Percentiles rank a stretch among this genome's conserved stretches.
Evolutionary conservation across 2,888 invertebrate species (phyloP).

Genomic region (Halocaridina rubra): DNA sequence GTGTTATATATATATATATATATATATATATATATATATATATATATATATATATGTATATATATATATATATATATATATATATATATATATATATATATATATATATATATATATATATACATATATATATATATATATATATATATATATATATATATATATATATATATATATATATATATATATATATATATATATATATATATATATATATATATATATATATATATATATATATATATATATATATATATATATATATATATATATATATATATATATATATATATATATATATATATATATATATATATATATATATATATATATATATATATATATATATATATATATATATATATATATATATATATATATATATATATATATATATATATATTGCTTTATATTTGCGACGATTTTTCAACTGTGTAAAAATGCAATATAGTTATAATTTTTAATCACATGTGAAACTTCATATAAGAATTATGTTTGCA

Average conservation of each 20-base stretch:
- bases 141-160: conserved; percentile 10
- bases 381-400: background rate
- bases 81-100: conserved; percentile 9
- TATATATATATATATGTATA: background rate
- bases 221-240: conserved; percentile 2
- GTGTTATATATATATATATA: conserved; percentile 7
- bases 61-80: conserved; percentile 6
- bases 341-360: background rate
- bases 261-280: background rate
- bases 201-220: background rate
- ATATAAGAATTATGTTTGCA: too few species aligned
- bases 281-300: background rate
- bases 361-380: background rate
- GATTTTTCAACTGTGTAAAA: background rate
- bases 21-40: conserved; percentile 1
- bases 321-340: background rate
- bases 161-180: conserved; percentile 9
- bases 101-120: conserved; percentile 1
- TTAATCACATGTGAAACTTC: too few species aligned
- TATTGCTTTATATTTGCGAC: background rate
- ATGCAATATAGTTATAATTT: too few species aligned
- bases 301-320: background rate
- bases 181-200: background rate
- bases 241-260: background rate
- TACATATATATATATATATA: background rate